phyloP scores from a whole-genome alignment of 2,888 invertebrate genomes.

The Agrotis ipsilon region DNA sequence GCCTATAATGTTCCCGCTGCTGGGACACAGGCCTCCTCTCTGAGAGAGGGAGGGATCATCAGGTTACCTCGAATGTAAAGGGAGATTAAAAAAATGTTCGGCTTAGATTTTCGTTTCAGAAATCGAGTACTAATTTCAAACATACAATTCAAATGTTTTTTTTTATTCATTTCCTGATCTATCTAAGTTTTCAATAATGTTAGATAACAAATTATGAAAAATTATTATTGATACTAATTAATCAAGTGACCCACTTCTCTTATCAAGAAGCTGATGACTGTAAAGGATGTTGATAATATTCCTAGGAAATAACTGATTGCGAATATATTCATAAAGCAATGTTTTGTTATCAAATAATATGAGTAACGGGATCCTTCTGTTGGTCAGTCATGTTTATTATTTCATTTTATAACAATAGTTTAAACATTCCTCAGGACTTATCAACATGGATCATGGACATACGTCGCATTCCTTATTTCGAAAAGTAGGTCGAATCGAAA shows the following conservation, averaged over 20 bases:
- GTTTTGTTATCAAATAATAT: slow-evolving; percentile 35
- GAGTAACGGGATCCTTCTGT: slow-evolving; percentile 34
- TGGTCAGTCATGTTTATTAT: slow-evolving; percentile 21
- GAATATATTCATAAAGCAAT: slow-evolving; percentile 42
- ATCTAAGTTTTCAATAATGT: neutral
- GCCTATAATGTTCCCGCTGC: no score
- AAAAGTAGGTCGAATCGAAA: neutral
- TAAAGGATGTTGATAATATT: slow-evolving; percentile 49
- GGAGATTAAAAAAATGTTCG: no score
- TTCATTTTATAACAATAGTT: slow-evolving; percentile 1
- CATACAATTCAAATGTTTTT: no score
- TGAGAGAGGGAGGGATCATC: no score
- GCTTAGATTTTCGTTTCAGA: neutral
- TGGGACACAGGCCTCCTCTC: no score
- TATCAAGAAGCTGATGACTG: slow-evolving; percentile 49
- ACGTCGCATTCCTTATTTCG: neutral
- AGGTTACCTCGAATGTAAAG: no score
- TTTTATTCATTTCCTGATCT: neutral
- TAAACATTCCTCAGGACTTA: slow-evolving; percentile 8
- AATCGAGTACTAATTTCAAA: neutral
- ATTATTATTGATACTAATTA: slow-evolving; percentile 14
- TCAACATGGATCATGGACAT: neutral
- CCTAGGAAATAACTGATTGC: slow-evolving; percentile 39
- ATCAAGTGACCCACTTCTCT: slow-evolving; percentile 25
- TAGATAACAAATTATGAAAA: neutral